A percentile compares a stretch with the other conserved stretches of the same genome.
Evolutionary conservation across 2,113 vertebrate genomes (phyloP).

Genomic region (Heterotis niloticus): DNA sequence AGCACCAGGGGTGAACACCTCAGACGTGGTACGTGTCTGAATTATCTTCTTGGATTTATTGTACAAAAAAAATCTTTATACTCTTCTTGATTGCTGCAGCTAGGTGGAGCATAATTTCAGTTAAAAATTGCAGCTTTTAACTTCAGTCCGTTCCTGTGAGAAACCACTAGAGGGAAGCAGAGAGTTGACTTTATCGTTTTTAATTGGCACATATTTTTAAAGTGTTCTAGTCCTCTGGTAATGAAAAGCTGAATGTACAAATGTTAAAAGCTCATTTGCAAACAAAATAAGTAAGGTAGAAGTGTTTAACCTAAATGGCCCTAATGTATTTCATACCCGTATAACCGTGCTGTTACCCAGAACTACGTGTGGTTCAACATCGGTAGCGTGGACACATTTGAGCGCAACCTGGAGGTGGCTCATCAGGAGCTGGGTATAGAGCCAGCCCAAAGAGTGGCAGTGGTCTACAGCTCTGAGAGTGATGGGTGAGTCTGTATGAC

Average conservation of each 20-base stretch:
- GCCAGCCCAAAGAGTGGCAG: constrained; percentile 31
- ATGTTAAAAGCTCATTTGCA: not conserved
- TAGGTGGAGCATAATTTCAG: not conserved
- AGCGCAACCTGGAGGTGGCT: constrained; percentile 51
- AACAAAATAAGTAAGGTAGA: too few relatives aligned
- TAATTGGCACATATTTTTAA: not conserved
- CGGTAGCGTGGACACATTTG: constrained; percentile 47
- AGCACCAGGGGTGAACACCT: constrained; percentile 47
- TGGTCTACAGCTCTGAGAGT: constrained; percentile 48
- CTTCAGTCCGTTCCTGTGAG: not conserved
- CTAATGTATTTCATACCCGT: not conserved
- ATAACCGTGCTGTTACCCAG: not conserved
- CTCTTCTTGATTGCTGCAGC: not conserved
- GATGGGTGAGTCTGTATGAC: constrained; percentile 45
- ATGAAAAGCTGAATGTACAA: not conserved
- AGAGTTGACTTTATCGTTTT: not conserved
- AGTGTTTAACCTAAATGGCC: not conserved
- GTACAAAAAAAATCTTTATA: not conserved
- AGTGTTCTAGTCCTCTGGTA: not conserved
- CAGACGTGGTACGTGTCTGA: constrained; percentile 54
- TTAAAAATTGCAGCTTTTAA: not conserved
- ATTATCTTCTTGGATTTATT: not conserved
- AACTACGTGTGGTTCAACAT: constrained; percentile 8
- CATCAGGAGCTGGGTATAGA: constrained; percentile 53
- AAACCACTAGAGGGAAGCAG: not conserved